Conservation (phyloP, 2,113 vertebrate species). For the Chaenogobius annularis region DNA sequence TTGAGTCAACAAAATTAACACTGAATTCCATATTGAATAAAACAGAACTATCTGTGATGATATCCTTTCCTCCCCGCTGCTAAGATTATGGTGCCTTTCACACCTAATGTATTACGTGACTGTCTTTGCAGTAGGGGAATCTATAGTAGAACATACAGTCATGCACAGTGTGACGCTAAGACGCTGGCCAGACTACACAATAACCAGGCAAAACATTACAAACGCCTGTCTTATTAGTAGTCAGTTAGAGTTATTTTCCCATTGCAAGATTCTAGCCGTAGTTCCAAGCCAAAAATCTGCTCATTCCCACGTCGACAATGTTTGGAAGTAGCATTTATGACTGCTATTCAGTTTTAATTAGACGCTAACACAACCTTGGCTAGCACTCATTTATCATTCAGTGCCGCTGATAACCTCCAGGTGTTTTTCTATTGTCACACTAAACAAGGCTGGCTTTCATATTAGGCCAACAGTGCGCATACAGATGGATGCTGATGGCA, state of each 20-base stretch:
- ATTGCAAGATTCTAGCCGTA: background rate
- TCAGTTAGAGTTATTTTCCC: background rate
- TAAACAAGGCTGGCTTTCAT: conserved; percentile 41
- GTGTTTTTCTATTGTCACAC: conserved; percentile 34
- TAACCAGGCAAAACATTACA: background rate
- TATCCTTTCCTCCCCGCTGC: background rate
- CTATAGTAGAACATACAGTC: background rate
- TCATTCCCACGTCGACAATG: conserved; percentile 4
- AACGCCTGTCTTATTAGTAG: background rate
- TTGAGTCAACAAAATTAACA: too few relatives aligned
- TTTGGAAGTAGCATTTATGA: conserved; percentile 39
- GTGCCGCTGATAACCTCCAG: conserved; percentile 47
- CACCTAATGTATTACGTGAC: conserved; percentile 2
- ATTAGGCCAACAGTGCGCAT: conserved; percentile 48
- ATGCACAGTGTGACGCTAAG: conserved; percentile 1
- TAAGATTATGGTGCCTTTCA: conserved; percentile 1
- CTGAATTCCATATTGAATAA: background rate
- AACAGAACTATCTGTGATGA: background rate
- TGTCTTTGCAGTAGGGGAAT: background rate
- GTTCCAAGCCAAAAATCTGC: background rate
- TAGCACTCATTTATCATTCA: conserved; percentile 45
- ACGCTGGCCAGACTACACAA: background rate
- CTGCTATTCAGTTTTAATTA: conserved; percentile 58
- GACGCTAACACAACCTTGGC: conserved; percentile 48
- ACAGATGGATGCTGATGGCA: conserved; percentile 58